Conservation (phyloP, 2,888 invertebrate genomes). For the Agapostemon virescens region DNA sequence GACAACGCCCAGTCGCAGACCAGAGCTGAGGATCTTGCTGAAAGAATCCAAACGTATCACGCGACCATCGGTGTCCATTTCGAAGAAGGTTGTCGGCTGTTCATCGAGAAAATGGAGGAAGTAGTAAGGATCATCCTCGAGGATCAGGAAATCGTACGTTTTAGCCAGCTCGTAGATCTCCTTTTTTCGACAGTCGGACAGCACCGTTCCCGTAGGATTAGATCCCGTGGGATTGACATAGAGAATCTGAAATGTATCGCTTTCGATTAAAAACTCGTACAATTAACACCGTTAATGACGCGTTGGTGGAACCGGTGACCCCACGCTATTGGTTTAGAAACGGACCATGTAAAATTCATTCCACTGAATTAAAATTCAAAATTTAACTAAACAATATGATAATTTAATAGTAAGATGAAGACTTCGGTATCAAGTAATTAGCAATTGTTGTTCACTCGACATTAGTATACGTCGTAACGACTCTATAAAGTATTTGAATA, state of each 20-base stretch:
- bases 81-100: slow-evolving; percentile 85
- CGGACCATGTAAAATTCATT: too few species aligned
- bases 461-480: too few species aligned
- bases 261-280: neutral
- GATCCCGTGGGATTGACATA: slow-evolving; percentile 89
- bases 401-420: too few species aligned
- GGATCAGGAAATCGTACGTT: slow-evolving; percentile 87
- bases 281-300: neutral
- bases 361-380: too few species aligned
- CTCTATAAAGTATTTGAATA: too few species aligned
- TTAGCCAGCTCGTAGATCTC: slow-evolving; percentile 88
- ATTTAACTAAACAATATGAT: too few species aligned
- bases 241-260: slow-evolving; percentile 81
- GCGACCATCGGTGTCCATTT: slow-evolving; percentile 88
- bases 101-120: slow-evolving; percentile 87
- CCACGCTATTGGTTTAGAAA: too few species aligned
- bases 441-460: too few species aligned
- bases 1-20: slow-evolving; percentile 87
- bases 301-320: too few species aligned
- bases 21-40: slow-evolving; percentile 88
- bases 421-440: too few species aligned
- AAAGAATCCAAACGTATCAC: slow-evolving; percentile 89
- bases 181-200: slow-evolving; percentile 84
- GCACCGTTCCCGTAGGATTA: slow-evolving; percentile 88
- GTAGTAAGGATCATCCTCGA: slow-evolving; percentile 92